Conservation (phyloP, 37 sponge, comb jelly and placozoan genomes). For the Hormiphora californensis region DNA sequence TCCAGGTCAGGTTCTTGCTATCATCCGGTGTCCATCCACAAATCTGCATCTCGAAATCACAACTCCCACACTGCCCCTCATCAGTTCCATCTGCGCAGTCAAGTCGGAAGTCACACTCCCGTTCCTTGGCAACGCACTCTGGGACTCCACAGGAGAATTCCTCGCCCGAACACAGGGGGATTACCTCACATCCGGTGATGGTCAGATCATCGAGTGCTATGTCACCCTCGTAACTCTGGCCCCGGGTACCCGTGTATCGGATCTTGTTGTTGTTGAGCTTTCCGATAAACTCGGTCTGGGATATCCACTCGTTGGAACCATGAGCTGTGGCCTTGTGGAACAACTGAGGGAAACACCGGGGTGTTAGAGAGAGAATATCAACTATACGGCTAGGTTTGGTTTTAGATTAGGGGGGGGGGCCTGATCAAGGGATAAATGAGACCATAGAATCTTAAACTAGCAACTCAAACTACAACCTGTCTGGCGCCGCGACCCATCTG, state of each 20-base stretch:
- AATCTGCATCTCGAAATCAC: background rate
- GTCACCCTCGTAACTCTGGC: constrained; percentile 28
- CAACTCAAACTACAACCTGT: no score
- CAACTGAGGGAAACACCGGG: background rate
- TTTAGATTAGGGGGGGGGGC: no score
- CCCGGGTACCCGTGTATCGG: background rate
- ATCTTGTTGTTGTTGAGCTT: constrained; percentile 9
- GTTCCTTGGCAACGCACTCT: background rate
- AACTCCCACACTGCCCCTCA: background rate
- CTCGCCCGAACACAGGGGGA: background rate
- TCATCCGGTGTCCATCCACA: constrained; percentile 2
- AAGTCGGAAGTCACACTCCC: background rate
- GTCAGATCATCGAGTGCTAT: constrained; percentile 51
- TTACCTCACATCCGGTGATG: constrained; percentile 8
- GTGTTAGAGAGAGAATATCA: no score
- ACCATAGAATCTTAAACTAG: no score
- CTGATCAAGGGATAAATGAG: no score
- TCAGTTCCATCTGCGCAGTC: constrained; percentile 29
- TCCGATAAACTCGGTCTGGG: background rate
- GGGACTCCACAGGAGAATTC: constrained; percentile 21
- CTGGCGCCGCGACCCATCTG: no score
- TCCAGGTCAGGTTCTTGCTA: background rate
- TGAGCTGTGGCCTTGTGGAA: background rate
- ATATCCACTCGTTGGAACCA: background rate
- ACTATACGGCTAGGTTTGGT: no score